Evolutionary conservation across 2,113 vertebrate genomes (phyloP), one percentile per base, ranked within the genome.

Genomic region (Neolamprologus ventralis): DNA sequence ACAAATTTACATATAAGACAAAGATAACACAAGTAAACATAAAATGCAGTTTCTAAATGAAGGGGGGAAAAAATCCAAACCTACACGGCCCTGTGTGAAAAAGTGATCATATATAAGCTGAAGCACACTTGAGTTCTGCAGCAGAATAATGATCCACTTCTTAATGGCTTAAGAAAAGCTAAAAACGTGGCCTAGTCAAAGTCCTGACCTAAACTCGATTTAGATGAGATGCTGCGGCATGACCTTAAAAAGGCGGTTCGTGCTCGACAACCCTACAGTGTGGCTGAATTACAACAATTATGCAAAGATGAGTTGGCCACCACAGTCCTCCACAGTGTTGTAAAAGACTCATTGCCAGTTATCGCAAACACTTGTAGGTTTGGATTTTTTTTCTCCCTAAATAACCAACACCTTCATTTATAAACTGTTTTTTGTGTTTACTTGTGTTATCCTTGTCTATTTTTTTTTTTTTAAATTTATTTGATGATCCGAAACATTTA

Each of bases 391-490:
- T 63, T 19, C 16, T 63, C 60, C 60, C 9, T 65, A 65, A 65
- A 65, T 65, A 65, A n/a, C 31, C 17, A 35, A 65, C 3, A 65
- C 60, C 17, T n/a, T 63, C 31, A 65, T 35, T 65, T 65, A 35
- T n/a, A 65, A 65, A 65, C 9, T 35, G 60, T 1, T 0, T 35
- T 63, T 63, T 63, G 31, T n/a, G 31, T 65, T 65, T 35, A 1
- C 60, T 35, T 65, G 31, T 35, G 60, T n/a, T 65, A 63, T n/a
- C 60, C 17, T 65, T 65, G 17, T 65, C 17, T 35, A 35, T 0
- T 12, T 7, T n/a, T 11, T 14, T 14, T 7, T 28, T 1, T 12
- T 2, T 0, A 0, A 2, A 63, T 19, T n/a, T 35, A 35, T 35
- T 65, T 65, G 17, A 63, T 35, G 9, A 65, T 12, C 60, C 3